These are phyloP conservation scores for Alcedo atthis DNA, from an alignment of 2,797 vertebrate species.

Conservation along the genomic window DNA sequence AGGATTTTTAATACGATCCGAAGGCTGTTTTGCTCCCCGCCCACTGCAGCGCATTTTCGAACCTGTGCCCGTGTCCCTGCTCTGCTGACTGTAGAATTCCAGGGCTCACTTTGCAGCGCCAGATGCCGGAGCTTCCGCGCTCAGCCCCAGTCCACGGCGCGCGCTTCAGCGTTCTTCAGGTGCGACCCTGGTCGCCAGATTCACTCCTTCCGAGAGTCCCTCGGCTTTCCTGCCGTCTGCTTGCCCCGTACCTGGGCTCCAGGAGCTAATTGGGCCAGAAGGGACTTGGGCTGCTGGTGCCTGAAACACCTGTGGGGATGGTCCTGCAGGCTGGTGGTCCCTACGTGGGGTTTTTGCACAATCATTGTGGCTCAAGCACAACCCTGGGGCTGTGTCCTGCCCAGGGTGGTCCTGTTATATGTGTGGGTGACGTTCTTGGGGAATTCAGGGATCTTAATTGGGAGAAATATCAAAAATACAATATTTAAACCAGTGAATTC, in stretches of 20 bases:
- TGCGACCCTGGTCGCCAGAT: not conserved
- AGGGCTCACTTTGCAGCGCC: not conserved
- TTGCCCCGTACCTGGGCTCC: not conserved
- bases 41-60: not conserved
- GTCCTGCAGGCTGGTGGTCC: not conserved
- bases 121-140: not conserved
- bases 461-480: constrained; percentile 42
- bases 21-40: constrained; percentile 11
- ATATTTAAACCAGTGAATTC: constrained; percentile 30
- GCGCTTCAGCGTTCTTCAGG: not conserved
- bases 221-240: not conserved
- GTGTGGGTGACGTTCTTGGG: not conserved
- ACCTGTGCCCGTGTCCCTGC: constrained; percentile 14
- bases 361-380: rapidly evolving
- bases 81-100: not conserved
- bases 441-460: not conserved
- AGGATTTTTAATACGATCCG: constrained; percentile 25
- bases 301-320: not conserved
- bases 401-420: not conserved
- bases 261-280: not conserved
- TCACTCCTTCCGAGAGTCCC: rapidly evolving
- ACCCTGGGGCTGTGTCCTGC: not conserved
- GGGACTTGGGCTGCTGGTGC: too few species aligned
- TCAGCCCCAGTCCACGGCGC: constrained; percentile 14
- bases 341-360: rapidly evolving